phyloP scores from a whole-genome alignment of 1,140 invertebrate genomes.

The Lasaia peninsularis region DNA sequence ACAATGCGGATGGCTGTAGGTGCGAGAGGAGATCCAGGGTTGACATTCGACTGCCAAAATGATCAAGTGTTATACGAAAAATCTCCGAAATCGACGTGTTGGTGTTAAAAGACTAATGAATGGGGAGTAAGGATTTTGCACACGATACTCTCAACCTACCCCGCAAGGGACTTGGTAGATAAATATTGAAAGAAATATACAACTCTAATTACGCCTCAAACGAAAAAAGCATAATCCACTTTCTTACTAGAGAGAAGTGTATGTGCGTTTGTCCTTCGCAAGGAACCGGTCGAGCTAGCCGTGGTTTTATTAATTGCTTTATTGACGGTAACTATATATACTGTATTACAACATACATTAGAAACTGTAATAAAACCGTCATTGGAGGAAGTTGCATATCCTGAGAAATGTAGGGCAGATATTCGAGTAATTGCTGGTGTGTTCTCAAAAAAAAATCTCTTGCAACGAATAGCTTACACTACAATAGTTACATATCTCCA shows the following conservation, averaged over 20 bases:
- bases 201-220: neutral
- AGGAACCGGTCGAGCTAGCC: conserved; percentile 34
- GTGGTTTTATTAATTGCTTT: conserved; percentile 41
- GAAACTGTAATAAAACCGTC: conserved; percentile 5
- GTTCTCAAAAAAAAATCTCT: too few species aligned
- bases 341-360: conserved; percentile 26
- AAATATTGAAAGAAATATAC: neutral
- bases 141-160: too few species aligned
- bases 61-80: too few species aligned
- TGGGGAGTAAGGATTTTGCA: too few species aligned
- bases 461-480: too few species aligned
- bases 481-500: too few species aligned
- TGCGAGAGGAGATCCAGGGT: too few species aligned
- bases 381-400: conserved; percentile 1
- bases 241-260: conserved; percentile 16
- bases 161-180: too few species aligned
- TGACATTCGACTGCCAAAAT: too few species aligned
- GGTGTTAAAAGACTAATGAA: too few species aligned
- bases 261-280: conserved; percentile 49
- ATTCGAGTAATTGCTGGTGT: neutral
- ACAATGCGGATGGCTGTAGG: too few species aligned
- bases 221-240: conserved; percentile 5
- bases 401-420: neutral
- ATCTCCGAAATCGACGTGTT: too few species aligned
- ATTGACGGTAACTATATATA: conserved; percentile 33